Conservation (phyloP, 2,797 vertebrate species). For the Onychomys leucogaster region DNA sequence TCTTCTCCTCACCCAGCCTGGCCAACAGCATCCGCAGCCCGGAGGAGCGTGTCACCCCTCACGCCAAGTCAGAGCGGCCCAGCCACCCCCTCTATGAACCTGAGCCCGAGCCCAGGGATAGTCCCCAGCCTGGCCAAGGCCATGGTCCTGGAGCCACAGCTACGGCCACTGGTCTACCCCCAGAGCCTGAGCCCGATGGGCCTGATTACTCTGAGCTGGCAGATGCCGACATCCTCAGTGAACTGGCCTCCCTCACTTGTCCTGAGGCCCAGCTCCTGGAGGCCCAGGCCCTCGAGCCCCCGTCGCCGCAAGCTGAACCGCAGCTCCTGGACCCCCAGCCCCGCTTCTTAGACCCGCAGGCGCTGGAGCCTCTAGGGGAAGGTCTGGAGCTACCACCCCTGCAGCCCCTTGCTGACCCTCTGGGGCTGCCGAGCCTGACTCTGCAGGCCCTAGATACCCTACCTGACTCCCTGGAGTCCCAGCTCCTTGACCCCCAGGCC, state of each 20-base stretch:
- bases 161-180: conserved; percentile 80
- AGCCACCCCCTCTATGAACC: conserved; percentile 77
- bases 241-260: conserved; percentile 89
- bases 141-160: conserved; percentile 75
- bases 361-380: conserved; percentile 84
- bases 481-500: conserved; percentile 87
- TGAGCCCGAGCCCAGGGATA: conserved; percentile 85
- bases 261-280: conserved; percentile 88
- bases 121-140: conserved; percentile 83
- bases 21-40: conserved; percentile 96
- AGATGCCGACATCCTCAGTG: conserved; percentile 89
- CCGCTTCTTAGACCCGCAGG: conserved; percentile 82
- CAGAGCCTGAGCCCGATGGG: conserved; percentile 85
- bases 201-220: conserved; percentile 88
- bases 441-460: conserved; percentile 87
- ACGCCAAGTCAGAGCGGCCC: conserved; percentile 84
- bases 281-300: conserved; percentile 86
- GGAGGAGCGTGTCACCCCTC: conserved; percentile 88
- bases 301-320: conserved; percentile 80
- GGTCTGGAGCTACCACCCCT: conserved; percentile 86
- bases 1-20: conserved; percentile 92
- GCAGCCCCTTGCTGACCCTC: conserved; percentile 86
- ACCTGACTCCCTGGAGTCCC: conserved; percentile 86
- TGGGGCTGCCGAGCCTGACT: conserved; percentile 87
- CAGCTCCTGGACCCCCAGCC: conserved; percentile 81